These are phyloP conservation scores for Drosophila diplacantha DNA, from an alignment of 2,888 invertebrate genomes.

Conservation along the genomic window DNA sequence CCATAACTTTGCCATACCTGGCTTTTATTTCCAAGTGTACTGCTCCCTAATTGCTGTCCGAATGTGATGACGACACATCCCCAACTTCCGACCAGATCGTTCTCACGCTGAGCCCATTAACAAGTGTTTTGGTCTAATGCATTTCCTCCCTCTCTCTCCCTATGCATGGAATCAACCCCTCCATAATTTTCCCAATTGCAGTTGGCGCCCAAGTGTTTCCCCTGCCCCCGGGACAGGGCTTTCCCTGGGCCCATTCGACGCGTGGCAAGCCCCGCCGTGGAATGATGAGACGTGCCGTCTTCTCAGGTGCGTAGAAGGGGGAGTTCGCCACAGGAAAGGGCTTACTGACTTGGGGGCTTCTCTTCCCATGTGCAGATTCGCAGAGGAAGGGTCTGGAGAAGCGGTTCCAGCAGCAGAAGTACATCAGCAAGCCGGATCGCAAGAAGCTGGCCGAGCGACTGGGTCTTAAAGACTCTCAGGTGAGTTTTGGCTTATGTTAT, in stretches of 20 bases:
- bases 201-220: conserved; percentile 82
- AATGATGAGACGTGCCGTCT: conserved; percentile 98
- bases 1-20: no score
- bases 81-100: conserved; percentile 13
- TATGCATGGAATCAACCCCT: neutral
- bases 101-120: conserved; percentile 59
- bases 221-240: conserved; percentile 81
- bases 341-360: neutral
- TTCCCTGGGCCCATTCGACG: conserved; percentile 94
- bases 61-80: conserved; percentile 17
- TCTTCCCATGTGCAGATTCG: conserved; percentile 81
- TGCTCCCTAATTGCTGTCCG: conserved; percentile 47
- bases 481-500: conserved; percentile 77
- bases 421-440: conserved; percentile 98
- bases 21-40: conserved; percentile 28
- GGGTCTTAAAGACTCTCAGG: conserved; percentile 98
- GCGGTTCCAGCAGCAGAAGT: conserved; percentile 97
- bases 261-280: conserved; percentile 95
- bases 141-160: conserved; percentile 44
- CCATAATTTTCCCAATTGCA: conserved; percentile 72
- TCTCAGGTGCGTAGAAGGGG: conserved; percentile 81
- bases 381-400: conserved; percentile 97
- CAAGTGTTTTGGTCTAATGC: conserved; percentile 60
- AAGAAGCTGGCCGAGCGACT: conserved; percentile 97
- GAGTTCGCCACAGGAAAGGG: neutral